Evolutionary conservation across 23 tunicate genomes (phyloP), one percentile per base, ranked within the genome.

Genomic region (Trididemnum miniatum): DNA sequence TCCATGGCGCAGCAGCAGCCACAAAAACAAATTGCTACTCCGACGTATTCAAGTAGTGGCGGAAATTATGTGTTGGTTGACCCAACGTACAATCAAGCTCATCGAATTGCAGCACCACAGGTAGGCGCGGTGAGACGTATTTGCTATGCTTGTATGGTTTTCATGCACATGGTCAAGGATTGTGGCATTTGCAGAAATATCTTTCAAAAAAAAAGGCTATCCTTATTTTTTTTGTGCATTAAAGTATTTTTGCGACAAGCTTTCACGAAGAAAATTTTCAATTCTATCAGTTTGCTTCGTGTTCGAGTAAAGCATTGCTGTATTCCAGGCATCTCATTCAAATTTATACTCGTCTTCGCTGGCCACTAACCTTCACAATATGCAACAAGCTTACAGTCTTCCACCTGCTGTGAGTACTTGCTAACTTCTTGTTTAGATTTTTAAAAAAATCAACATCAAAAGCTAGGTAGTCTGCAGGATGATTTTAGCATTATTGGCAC

Each of bases 341-440:
- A 54, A 52, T 36, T 34, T 77, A 9, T 77, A 85, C 24, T 85
- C 97, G 31, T 59, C 90, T 35, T 84, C 89, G 35, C 90, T 91
- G 32, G 91, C 89, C 26, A 84, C 81, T 63, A 91, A 91, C 54
- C 90, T 91, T n/a, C 97, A 91, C 74, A 88, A 91, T 29, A 91
- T 91, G 97, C 97, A 91, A 77, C 97, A 91, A 59, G 80, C 84
- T n/a, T 80, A 81, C 76, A 59, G 57, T 38, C 84, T 80, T 1
- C 97, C 89, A 44, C 81, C 83, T 26, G 93, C n/a, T n/a, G n/a
- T n/a, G n/a, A n/a, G n/a, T n/a, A n/a, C n/a, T n/a, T n/a, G n/a
- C n/a, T n/a, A n/a, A n/a, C n/a, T n/a, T n/a, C n/a, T n/a, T n/a
- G n/a, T n/a, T n/a, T n/a, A n/a, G n/a, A n/a, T n/a, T n/a, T n/a